Percentiles rank a stretch among this genome's conserved stretches.
Evolutionary conservation across 1,140 invertebrate genomes (phyloP).

Genomic region (Leptinotarsa defecta): DNA sequence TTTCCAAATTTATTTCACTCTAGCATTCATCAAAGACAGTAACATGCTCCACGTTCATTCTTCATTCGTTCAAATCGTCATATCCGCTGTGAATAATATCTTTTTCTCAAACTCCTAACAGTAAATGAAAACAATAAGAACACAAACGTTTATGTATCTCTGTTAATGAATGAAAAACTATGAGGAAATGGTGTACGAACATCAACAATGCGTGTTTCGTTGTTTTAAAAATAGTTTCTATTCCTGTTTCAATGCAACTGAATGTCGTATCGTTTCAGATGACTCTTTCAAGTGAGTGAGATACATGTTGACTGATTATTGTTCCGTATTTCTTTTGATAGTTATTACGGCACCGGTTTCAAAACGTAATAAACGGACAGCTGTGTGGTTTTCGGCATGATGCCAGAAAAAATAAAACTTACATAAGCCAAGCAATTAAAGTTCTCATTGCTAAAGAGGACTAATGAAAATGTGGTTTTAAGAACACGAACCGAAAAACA

Average conservation of each 20-base stretch:
- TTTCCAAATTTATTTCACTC: too few relatives aligned
- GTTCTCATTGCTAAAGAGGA: too few relatives aligned
- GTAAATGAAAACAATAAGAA: slow-evolving; percentile 3
- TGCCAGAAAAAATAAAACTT: background rate
- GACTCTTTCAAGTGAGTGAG: background rate
- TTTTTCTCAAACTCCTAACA: background rate
- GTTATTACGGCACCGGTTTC: background rate
- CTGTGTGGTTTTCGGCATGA: background rate
- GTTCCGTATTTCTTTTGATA: background rate
- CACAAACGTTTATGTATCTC: background rate
- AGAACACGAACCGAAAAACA: too few relatives aligned
- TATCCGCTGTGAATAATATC: background rate
- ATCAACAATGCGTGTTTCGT: slow-evolving; percentile 1
- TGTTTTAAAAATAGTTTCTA: slow-evolving; percentile 7
- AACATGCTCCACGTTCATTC: too few relatives aligned
- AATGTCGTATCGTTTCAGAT: background rate
- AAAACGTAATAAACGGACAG: background rate
- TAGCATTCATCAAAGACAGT: too few relatives aligned
- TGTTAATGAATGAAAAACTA: slow-evolving; percentile 6
- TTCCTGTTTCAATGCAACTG: background rate
- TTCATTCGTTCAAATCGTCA: background rate
- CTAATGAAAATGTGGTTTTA: too few relatives aligned
- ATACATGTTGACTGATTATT: background rate
- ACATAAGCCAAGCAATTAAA: background rate
- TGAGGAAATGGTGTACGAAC: background rate